Percentiles rank a stretch among this genome's conserved stretches.
phyloP scores from a whole-genome alignment of 2,888 invertebrate species.

The Caenorhabditis doughertyi region DNA sequence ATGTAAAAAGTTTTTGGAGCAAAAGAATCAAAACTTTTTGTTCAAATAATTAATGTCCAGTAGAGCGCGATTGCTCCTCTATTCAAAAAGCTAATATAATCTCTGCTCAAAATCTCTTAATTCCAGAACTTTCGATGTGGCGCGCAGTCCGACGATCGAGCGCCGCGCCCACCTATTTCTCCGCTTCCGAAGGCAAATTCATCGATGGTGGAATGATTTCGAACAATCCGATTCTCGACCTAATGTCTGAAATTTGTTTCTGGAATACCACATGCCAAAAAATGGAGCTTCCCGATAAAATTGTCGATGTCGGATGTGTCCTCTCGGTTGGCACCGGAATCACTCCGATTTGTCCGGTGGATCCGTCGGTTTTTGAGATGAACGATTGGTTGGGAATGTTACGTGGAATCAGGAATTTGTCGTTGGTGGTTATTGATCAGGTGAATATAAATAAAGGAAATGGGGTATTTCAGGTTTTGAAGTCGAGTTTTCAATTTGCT shows the following conservation, averaged over 20 bases:
- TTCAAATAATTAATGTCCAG: too few species aligned
- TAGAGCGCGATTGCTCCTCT: too few species aligned
- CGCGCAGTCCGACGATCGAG: constrained; percentile 94
- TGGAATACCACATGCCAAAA: constrained; percentile 89
- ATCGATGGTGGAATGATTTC: constrained; percentile 86
- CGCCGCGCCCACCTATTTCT: constrained; percentile 97
- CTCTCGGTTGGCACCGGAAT: constrained; percentile 89
- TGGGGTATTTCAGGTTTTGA: too few species aligned
- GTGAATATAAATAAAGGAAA: too few species aligned
- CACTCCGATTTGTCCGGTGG: constrained; percentile 84
- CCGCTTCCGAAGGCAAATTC: constrained; percentile 80
- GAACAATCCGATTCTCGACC: constrained; percentile 97
- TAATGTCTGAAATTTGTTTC: constrained; percentile 94
- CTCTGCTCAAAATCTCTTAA: not conserved
- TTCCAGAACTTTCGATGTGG: constrained; percentile 89
- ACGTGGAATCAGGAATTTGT: constrained; percentile 90
- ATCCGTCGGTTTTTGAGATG: constrained; percentile 90
- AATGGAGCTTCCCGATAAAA: constrained; percentile 84
- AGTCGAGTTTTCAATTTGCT: too few species aligned
- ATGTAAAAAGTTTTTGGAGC: too few species aligned
- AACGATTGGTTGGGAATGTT: constrained; percentile 70
- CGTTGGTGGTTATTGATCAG: constrained; percentile 93
- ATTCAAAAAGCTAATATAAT: not conserved
- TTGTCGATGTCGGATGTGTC: constrained; percentile 88
- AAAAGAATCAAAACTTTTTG: too few species aligned